Conservation (phyloP, 2,888 invertebrate genomes). For the Octonoba sinensis region DNA sequence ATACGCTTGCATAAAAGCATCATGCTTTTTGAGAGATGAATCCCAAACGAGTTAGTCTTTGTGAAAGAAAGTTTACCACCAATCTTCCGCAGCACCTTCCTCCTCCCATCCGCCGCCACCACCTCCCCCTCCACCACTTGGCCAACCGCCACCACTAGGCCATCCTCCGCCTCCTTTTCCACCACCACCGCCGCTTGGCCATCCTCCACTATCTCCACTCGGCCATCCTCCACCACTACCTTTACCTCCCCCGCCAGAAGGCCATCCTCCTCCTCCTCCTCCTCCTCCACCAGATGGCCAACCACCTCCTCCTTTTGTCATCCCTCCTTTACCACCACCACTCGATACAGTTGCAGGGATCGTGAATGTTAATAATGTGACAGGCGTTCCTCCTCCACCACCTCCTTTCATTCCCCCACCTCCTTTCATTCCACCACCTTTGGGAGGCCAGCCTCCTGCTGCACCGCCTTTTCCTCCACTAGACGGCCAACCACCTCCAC, state of each 20-base stretch:
- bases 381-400: slow-evolving; percentile 30
- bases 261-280: slow-evolving; percentile 23
- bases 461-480: background rate
- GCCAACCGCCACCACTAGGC: slow-evolving; percentile 7
- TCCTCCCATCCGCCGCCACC: slow-evolving; percentile 24
- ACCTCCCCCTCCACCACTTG: background rate
- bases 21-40: no score
- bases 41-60: no score
- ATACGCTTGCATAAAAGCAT: no score
- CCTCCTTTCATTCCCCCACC: background rate
- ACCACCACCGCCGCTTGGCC: slow-evolving; percentile 23
- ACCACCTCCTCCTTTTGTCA: slow-evolving; percentile 13
- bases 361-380: slow-evolving; percentile 45
- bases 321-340: slow-evolving; percentile 19
- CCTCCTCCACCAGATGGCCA: slow-evolving; percentile 16
- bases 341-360: slow-evolving; percentile 37
- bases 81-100: slow-evolving; percentile 38
- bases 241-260: slow-evolving; percentile 1
- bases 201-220: slow-evolving; percentile 20
- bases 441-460: no score
- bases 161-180: background rate
- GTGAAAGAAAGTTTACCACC: slow-evolving; percentile 39
- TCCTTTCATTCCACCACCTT: no score
- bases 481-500: background rate
- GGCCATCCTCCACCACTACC: slow-evolving; percentile 13